Conservation (phyloP, 2,888 invertebrate species). For the Noctuana brunneofusca region DNA sequence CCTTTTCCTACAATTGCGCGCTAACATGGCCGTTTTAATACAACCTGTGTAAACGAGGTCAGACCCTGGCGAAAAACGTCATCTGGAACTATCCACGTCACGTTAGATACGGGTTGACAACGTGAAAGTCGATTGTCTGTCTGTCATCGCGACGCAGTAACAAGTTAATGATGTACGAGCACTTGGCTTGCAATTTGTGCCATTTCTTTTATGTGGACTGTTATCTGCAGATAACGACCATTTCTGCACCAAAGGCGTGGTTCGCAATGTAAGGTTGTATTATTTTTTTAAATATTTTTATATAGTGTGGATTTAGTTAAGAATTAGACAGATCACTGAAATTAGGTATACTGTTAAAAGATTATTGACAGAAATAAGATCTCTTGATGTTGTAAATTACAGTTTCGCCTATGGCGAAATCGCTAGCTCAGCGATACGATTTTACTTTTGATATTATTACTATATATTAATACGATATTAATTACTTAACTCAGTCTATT, state of each 20-base stretch:
- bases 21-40: not conserved
- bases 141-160: constrained; percentile 56
- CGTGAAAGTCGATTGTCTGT: constrained; percentile 69
- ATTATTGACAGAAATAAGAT: too few relatives aligned
- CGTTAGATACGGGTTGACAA: constrained; percentile 58
- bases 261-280: too few relatives aligned
- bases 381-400: too few relatives aligned
- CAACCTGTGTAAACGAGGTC: not conserved
- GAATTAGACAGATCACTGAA: too few relatives aligned
- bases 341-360: too few relatives aligned
- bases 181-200: constrained; percentile 32
- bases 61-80: constrained; percentile 1
- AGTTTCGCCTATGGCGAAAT: too few relatives aligned
- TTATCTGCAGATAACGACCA: constrained; percentile 16
- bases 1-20: not conserved
- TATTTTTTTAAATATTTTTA: not conserved
- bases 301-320: too few relatives aligned
- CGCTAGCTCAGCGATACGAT: too few relatives aligned
- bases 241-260: not conserved
- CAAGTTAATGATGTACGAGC: constrained; percentile 48
- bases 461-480: too few relatives aligned
- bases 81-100: constrained; percentile 10
- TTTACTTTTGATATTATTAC: too few relatives aligned
- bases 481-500: too few relatives aligned
- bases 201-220: constrained; percentile 33